A percentile compares a stretch with the other conserved stretches of the same genome.
Evolutionary conservation across 2,797 vertebrate species (phyloP).

Genomic region (Macropus fuliginosus): DNA sequence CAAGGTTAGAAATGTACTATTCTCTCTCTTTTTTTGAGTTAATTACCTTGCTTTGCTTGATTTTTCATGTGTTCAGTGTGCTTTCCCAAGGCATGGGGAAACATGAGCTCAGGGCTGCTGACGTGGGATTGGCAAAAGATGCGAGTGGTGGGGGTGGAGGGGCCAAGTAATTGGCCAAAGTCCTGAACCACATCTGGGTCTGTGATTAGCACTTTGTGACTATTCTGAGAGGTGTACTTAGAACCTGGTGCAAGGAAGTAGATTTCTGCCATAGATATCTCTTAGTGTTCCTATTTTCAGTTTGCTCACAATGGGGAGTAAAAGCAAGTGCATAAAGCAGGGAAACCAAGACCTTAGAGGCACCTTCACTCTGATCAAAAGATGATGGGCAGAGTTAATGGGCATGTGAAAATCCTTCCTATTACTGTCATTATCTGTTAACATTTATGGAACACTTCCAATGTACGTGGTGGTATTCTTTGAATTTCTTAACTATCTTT

Average conservation of each 20-base stretch:
- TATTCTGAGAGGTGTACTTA: neutral
- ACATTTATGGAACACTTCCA: neutral
- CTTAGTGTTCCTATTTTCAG: neutral
- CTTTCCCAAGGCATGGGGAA: neutral
- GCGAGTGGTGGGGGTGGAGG: neutral
- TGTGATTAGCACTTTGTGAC: neutral
- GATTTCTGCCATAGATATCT: neutral
- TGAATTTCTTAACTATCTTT: conserved; percentile 28
- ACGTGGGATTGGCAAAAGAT: neutral
- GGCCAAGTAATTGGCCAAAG: neutral
- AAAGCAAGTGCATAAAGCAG: neutral
- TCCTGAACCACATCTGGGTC: neutral
- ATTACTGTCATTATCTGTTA: conserved; percentile 18
- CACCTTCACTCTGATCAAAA: neutral
- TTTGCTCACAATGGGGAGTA: neutral
- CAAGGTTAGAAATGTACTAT: neutral
- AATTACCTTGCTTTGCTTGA: neutral
- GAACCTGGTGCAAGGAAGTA: neutral
- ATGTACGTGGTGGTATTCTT: neutral
- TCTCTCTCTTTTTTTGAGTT: neutral
- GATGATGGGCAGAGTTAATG: neutral
- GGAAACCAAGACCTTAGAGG: neutral
- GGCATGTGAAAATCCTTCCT: neutral
- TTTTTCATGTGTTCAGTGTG: neutral
- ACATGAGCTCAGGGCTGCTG: neutral